A percentile compares a stretch with the other conserved stretches of the same genome.
Conservation (phyloP, 2,888 invertebrate species). For the Notocelia uddmanniana region DNA sequence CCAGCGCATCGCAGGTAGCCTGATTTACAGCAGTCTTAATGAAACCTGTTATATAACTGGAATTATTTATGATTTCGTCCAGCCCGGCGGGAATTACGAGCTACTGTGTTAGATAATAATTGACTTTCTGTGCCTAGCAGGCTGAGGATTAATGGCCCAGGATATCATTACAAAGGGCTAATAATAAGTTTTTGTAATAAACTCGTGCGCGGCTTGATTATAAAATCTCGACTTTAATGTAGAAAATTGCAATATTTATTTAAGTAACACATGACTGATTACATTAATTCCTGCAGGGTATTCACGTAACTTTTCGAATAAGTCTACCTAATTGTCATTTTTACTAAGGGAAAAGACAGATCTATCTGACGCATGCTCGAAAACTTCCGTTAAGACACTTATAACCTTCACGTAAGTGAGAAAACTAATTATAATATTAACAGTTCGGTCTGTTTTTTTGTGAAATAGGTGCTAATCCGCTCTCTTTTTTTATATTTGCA, state of each 20-base stretch:
- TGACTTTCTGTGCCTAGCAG: conserved; percentile 66
- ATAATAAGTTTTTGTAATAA: conserved; percentile 39
- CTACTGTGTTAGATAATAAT: conserved; percentile 81
- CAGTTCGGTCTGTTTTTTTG: too few relatives aligned
- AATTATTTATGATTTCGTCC: conserved; percentile 84
- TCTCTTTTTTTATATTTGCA: too few relatives aligned
- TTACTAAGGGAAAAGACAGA: too few relatives aligned
- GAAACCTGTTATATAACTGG: conserved; percentile 84
- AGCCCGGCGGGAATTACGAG: conserved; percentile 71
- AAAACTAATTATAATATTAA: too few relatives aligned
- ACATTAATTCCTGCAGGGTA: too few relatives aligned
- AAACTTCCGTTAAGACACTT: too few relatives aligned
- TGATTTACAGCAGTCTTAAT: conserved; percentile 83
- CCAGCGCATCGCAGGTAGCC: conserved; percentile 77
- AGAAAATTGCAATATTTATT: neutral
- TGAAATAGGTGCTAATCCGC: too few relatives aligned
- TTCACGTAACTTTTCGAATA: too few relatives aligned
- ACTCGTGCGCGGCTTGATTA: conserved; percentile 20
- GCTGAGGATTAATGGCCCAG: conserved; percentile 41
- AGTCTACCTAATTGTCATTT: too few relatives aligned
- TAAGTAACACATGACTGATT: too few relatives aligned
- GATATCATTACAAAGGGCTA: conserved; percentile 44
- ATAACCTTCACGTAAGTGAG: too few relatives aligned
- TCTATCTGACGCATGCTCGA: too few relatives aligned
- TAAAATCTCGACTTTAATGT: neutral